A percentile compares a stretch with the other conserved stretches of the same genome.
phyloP scores from a whole-genome alignment of 2,113 vertebrate species.

The Bufo bufo region DNA sequence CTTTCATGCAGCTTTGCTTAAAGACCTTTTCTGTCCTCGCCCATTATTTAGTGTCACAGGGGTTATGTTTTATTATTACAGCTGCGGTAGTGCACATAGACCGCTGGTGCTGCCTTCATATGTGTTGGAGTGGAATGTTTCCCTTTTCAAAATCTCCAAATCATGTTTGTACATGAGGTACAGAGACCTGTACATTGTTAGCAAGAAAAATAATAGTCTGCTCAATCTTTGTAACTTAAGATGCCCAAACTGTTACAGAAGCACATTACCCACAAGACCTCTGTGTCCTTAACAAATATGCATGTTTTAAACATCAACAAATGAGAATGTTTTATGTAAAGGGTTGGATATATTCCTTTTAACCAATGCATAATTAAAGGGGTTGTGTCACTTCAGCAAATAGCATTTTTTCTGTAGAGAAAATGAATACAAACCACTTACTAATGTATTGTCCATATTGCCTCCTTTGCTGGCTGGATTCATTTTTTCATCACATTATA shows the following conservation, averaged over 20 bases:
- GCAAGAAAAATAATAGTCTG: not conserved
- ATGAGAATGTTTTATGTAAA: not conserved
- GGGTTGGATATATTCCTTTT: not conserved
- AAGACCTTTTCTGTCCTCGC: conserved; percentile 25
- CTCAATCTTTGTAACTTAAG: not conserved
- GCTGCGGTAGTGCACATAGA: not conserved
- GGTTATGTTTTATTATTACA: conserved; percentile 46
- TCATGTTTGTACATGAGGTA: not conserved
- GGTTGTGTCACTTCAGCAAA: too few species aligned
- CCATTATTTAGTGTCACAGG: conserved; percentile 24
- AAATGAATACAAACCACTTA: too few species aligned
- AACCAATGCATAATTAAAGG: not conserved
- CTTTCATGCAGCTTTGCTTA: conserved; percentile 23
- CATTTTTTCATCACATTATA: too few species aligned
- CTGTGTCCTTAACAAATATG: not conserved
- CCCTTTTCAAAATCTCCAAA: not conserved
- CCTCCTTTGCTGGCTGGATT: too few species aligned
- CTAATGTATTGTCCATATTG: too few species aligned
- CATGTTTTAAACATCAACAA: not conserved
- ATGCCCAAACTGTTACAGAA: not conserved
- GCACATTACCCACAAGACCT: not conserved
- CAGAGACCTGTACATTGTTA: not conserved
- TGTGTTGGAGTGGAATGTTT: conserved; percentile 29
- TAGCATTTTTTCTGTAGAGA: too few species aligned
- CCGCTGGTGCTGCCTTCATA: not conserved